Evolutionary conservation across 2,113 vertebrate genomes (phyloP), one percentile per base, ranked within the genome.

Genomic region (Scatophagus argus): DNA sequence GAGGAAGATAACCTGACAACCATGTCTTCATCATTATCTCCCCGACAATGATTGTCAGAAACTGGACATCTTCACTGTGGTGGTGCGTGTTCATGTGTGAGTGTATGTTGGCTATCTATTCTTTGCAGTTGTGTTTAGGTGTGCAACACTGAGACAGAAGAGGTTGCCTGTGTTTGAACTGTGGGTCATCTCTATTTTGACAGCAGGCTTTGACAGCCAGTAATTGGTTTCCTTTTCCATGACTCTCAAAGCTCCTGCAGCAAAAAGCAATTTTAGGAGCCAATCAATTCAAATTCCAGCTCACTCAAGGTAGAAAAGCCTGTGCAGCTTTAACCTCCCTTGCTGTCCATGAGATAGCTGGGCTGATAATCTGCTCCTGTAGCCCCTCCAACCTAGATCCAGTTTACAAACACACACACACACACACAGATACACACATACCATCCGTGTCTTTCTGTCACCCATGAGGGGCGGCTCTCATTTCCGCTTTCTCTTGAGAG

Each of bases 261-360:
- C n/a, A 87, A 87, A 92, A 92, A 90, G 84, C 86, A 90, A 92
- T 93, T 93, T 92, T 93, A 84, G 87, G 84, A 89, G 77, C 83
- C 87, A 88, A 90, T 94, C 92, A 90, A 92, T 93, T 93, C 84
- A 93, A 91, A 93, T 93, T 93, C 86, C 86, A 85, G 77, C 85
- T 91, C 82, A 79, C 70, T 85, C 82, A 84, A 86, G 86, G 90
- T 89, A 83, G 89, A 92, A 86, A 89, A 83, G 81, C 79, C 66
- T 27, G 25, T 59, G 55, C 56, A 73, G 74, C 81, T 72, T 85
- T 83, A 85, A 87, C 89, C 83, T 85, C 72, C 51, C 47, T 67
- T 31, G 10, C 63, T 70, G 68, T 63, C 75, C 56, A 68, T 27
- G 54, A 85, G 89, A 91, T 86, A 86, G 75, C 65, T 27, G 44